Evolutionary conservation across 2,888 invertebrate species (phyloP).

Genomic region (Strigamia maritima): DNA sequence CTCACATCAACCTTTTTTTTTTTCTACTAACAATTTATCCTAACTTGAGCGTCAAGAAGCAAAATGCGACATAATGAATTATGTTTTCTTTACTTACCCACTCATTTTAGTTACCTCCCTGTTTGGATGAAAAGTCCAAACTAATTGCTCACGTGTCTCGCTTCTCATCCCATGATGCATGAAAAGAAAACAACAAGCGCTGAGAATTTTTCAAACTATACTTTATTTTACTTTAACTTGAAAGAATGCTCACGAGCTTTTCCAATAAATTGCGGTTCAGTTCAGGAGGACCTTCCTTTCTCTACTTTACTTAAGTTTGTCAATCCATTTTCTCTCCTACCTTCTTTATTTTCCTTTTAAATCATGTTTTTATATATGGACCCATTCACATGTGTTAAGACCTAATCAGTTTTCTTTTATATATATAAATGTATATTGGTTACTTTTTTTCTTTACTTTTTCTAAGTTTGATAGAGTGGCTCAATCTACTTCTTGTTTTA

Average conservation of each 20-base stretch:
- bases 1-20: neutral
- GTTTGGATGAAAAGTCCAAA: neutral
- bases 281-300: neutral
- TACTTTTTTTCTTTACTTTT: too few species aligned
- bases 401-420: too few species aligned
- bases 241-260: neutral
- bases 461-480: too few species aligned
- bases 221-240: neutral
- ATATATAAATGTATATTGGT: too few species aligned
- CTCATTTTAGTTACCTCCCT: neutral
- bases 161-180: neutral
- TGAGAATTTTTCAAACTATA: neutral
- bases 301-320: too few species aligned
- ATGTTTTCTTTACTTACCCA: neutral
- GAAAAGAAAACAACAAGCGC: neutral
- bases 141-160: neutral
- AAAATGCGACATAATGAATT: neutral
- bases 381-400: too few species aligned
- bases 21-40: neutral
- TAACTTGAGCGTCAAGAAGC: neutral
- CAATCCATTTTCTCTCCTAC: neutral
- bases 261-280: neutral
- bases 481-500: too few species aligned
- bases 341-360: neutral
- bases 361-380: too few species aligned